A percentile compares a stretch with the other conserved stretches of the same genome.
These are phyloP conservation scores for Octopus bimaculoides DNA, from an alignment of 1,140 invertebrate species.

Conservation along the genomic window DNA sequence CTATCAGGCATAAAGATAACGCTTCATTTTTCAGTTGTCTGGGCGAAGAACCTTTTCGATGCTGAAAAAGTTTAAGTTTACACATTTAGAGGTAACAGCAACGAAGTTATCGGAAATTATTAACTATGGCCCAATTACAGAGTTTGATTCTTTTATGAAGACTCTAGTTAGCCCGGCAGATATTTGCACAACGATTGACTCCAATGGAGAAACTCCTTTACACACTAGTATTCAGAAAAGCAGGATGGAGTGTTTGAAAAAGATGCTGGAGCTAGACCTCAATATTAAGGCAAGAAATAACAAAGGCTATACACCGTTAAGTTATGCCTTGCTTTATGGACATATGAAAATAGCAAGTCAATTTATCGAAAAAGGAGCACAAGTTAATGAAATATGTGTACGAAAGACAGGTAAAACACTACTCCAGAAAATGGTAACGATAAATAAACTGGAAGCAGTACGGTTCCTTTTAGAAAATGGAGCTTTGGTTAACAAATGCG, in stretches of 20 bases:
- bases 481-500: constrained; percentile 33
- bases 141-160: not conserved
- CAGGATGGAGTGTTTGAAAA: constrained; percentile 26
- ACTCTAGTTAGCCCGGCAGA: constrained; percentile 17
- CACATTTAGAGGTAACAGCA: not conserved
- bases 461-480: constrained; percentile 38
- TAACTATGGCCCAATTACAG: not conserved
- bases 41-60: too few relatives aligned
- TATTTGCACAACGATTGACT: constrained; percentile 40
- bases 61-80: too few relatives aligned
- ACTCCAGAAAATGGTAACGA: constrained; percentile 40
- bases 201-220: constrained; percentile 36
- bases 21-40: too few relatives aligned
- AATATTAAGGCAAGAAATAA: constrained; percentile 37
- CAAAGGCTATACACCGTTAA: constrained; percentile 36
- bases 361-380: constrained; percentile 40
- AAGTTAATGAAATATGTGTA: constrained; percentile 33
- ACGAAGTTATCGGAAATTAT: not conserved
- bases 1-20: too few relatives aligned
- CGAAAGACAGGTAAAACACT: constrained; percentile 34
- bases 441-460: constrained; percentile 33
- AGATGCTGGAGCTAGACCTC: constrained; percentile 29
- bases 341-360: constrained; percentile 24
- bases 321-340: constrained; percentile 18
- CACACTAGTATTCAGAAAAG: constrained; percentile 38